These are phyloP conservation scores for Eristalinus aeneus DNA, from an alignment of 2,888 invertebrate genomes.

Conservation along the genomic window DNA sequence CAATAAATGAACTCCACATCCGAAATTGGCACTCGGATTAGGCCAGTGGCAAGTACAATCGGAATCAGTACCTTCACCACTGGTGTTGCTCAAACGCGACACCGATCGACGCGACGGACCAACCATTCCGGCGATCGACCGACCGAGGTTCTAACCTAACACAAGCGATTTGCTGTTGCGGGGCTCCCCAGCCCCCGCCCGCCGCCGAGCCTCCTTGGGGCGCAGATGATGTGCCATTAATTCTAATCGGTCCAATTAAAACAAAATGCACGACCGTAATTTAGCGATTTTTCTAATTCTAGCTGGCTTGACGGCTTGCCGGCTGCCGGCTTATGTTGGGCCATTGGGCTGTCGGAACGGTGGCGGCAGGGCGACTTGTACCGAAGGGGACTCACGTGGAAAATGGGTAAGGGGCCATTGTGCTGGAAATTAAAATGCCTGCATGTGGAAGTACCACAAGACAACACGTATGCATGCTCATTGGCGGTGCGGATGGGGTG, in stretches of 20 bases:
- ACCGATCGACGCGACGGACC: slow-evolving; percentile 7
- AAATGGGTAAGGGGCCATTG: slow-evolving; percentile 58
- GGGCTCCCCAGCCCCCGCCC: not conserved
- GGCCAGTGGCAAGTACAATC: slow-evolving; percentile 57
- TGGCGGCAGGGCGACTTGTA: not conserved
- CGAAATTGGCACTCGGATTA: slow-evolving; percentile 63
- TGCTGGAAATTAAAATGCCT: slow-evolving; percentile 60
- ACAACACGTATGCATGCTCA: slow-evolving; percentile 27
- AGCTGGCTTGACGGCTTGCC: not conserved
- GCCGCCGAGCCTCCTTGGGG: slow-evolving; percentile 41
- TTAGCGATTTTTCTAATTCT: slow-evolving; percentile 61
- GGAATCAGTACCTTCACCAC: slow-evolving; percentile 10
- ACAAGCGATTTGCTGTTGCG: slow-evolving; percentile 13
- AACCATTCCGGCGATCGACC: not conserved
- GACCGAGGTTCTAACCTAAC: slow-evolving; percentile 48
- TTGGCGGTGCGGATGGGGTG: slow-evolving; percentile 24
- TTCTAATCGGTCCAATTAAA: slow-evolving; percentile 71
- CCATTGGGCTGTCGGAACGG: not conserved
- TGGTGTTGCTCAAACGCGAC: slow-evolving; percentile 29
- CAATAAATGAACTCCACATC: slow-evolving; percentile 68
- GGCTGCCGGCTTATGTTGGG: slow-evolving; percentile 1
- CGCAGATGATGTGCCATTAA: slow-evolving; percentile 65
- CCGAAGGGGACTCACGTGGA: slow-evolving; percentile 24
- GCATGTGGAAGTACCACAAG: slow-evolving; percentile 34
- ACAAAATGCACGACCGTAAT: slow-evolving; percentile 70